Conservation (phyloP, 2,888 invertebrate genomes). For the Neoaliturus tenellus region DNA sequence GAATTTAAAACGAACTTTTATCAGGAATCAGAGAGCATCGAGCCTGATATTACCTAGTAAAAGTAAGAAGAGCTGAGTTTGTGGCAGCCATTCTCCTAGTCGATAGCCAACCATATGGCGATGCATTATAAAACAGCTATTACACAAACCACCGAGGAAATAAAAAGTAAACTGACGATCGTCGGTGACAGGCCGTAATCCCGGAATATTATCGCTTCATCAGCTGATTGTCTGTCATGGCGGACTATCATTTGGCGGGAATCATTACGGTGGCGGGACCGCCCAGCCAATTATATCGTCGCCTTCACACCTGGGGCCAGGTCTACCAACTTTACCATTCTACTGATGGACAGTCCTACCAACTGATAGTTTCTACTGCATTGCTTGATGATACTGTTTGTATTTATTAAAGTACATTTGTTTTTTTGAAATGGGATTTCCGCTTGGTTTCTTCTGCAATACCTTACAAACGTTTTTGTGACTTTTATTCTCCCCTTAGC, state of each 20-base stretch:
- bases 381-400: no score
- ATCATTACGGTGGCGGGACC: conserved; percentile 27
- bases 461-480: no score
- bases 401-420: no score
- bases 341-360: not conserved
- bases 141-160: conserved; percentile 33
- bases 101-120: conserved; percentile 20
- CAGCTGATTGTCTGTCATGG: conserved; percentile 9
- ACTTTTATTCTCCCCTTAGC: no score
- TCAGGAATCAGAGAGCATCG: no score
- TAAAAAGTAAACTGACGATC: conserved; percentile 8
- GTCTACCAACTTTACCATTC: no score
- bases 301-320: not conserved
- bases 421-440: no score
- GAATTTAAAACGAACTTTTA: no score
- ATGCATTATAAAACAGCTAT: conserved; percentile 49
- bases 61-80: not conserved
- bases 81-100: not conserved
- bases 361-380: no score
- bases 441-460: no score
- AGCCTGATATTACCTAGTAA: no score
- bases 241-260: conserved; percentile 11
- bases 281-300: conserved; percentile 20
- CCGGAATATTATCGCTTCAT: conserved; percentile 35
- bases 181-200: conserved; percentile 12